A percentile compares a stretch with the other conserved stretches of the same genome.
Evolutionary conservation across 2,888 invertebrate genomes (phyloP).

Genomic region (Leptinotarsa peninsularis): DNA sequence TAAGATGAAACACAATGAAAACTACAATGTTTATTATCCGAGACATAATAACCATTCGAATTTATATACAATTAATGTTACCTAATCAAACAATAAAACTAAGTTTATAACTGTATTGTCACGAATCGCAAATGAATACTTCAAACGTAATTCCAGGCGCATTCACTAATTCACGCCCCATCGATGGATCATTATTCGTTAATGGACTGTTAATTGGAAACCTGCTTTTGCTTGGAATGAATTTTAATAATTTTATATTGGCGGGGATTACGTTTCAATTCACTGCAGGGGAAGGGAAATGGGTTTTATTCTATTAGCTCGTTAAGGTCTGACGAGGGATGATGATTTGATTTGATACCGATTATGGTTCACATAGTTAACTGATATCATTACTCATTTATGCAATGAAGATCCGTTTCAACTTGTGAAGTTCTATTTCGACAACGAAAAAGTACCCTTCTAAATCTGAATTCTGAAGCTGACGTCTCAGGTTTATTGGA

Average conservation of each 20-base stretch:
- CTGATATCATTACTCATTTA: background rate
- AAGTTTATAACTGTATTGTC: slow-evolving; percentile 45
- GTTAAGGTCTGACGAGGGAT: background rate
- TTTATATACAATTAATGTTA: slow-evolving; percentile 36
- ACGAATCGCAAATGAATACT: slow-evolving; percentile 46
- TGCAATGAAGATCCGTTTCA: background rate
- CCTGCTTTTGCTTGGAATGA: slow-evolving; percentile 34
- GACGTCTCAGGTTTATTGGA: too few relatives aligned
- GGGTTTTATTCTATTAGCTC: slow-evolving; percentile 1
- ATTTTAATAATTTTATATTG: slow-evolving; percentile 40
- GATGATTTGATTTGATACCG: background rate
- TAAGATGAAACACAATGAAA: background rate
- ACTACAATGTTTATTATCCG: background rate
- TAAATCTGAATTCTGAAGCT: too few relatives aligned
- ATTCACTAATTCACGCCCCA: slow-evolving; percentile 45
- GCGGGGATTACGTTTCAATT: slow-evolving; percentile 26
- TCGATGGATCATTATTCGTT: slow-evolving; percentile 49
- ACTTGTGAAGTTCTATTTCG: too few relatives aligned
- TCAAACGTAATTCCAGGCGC: slow-evolving; percentile 46
- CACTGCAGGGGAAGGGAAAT: background rate
- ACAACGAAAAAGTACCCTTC: too few relatives aligned
- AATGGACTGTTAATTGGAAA: slow-evolving; percentile 48
- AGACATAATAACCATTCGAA: slow-evolving; percentile 11
- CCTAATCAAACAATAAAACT: slow-evolving; percentile 44
- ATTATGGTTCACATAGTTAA: background rate